Conservation (phyloP, 2,888 invertebrate species). For the Stenodema calcarata region DNA sequence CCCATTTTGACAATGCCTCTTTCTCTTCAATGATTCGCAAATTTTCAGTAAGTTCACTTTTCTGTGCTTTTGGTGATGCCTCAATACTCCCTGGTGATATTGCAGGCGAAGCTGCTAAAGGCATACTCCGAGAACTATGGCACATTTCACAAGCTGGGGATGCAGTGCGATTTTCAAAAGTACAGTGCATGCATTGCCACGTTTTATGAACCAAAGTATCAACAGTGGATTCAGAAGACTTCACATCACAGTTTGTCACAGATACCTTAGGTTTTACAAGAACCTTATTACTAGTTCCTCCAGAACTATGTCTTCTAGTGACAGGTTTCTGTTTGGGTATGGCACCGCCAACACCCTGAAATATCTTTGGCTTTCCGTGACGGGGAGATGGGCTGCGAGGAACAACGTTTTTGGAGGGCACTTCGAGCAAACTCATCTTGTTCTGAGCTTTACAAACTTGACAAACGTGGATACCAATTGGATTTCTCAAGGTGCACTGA, state of each 20-base stretch:
- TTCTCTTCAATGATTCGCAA: slow-evolving; percentile 82
- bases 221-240: slow-evolving; percentile 1
- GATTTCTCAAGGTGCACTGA: slow-evolving; percentile 83
- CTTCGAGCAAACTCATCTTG: slow-evolving; percentile 59
- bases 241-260: not conserved
- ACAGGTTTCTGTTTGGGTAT: slow-evolving; percentile 55
- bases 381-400: slow-evolving; percentile 67
- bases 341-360: slow-evolving; percentile 52
- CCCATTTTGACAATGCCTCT: slow-evolving; percentile 88
- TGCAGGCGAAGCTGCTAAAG: slow-evolving; percentile 58
- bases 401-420: slow-evolving; percentile 60
- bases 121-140: slow-evolving; percentile 66
- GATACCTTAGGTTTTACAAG: slow-evolving; percentile 46
- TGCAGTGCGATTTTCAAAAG: slow-evolving; percentile 75
- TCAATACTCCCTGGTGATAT: slow-evolving; percentile 57
- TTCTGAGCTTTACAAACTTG: slow-evolving; percentile 76
- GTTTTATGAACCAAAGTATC: slow-evolving; percentile 33
- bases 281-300: slow-evolving; percentile 28
- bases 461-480: slow-evolving; percentile 71
- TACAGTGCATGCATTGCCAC: slow-evolving; percentile 83
- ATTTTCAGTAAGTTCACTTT: slow-evolving; percentile 84
- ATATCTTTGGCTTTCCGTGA: slow-evolving; percentile 57
- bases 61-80: slow-evolving; percentile 59
- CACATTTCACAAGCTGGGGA: slow-evolving; percentile 77
- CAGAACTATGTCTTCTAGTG: slow-evolving; percentile 48